Conservation (phyloP, 1,140 invertebrate species). For the Drosophila lacertosa region DNA sequence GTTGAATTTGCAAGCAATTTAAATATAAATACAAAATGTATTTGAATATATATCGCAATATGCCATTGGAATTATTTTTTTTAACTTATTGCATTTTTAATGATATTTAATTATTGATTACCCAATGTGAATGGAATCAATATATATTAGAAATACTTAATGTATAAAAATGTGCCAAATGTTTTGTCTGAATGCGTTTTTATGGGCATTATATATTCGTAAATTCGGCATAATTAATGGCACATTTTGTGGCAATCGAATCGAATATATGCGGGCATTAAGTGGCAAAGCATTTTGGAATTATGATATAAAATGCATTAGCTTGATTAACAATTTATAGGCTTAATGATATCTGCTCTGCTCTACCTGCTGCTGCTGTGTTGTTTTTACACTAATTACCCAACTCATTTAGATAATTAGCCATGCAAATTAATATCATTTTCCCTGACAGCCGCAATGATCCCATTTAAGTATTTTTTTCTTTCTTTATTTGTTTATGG, state of each 20-base stretch:
- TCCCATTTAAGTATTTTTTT: slow-evolving; percentile 17
- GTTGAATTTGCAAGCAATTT: too few species aligned
- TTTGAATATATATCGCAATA: not conserved
- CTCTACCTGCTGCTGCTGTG: not conserved
- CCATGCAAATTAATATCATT: slow-evolving; percentile 42
- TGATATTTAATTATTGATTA: slow-evolving; percentile 21
- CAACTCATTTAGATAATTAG: slow-evolving; percentile 46
- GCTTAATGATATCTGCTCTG: slow-evolving; percentile 23
- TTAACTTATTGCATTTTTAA: slow-evolving; percentile 13
- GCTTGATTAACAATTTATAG: slow-evolving; percentile 51
- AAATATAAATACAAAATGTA: not conserved
- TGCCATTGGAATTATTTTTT: not conserved
- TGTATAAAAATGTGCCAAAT: not conserved
- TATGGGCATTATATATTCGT: slow-evolving; percentile 1
- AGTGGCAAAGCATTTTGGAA: slow-evolving; percentile 13
- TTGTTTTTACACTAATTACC: slow-evolving; percentile 37
- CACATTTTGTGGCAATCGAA: slow-evolving; percentile 16
- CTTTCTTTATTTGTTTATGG: slow-evolving; percentile 17
- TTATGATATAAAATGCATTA: slow-evolving; percentile 39
- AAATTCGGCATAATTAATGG: slow-evolving; percentile 40
- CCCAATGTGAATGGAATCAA: slow-evolving; percentile 12
- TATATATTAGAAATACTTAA: slow-evolving; percentile 13
- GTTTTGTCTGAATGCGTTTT: not conserved
- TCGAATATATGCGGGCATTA: slow-evolving; percentile 17
- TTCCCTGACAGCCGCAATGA: not conserved